These are phyloP conservation scores for Harlomillsia oculata DNA, from an alignment of 1,140 invertebrate genomes.

Conservation along the genomic window DNA sequence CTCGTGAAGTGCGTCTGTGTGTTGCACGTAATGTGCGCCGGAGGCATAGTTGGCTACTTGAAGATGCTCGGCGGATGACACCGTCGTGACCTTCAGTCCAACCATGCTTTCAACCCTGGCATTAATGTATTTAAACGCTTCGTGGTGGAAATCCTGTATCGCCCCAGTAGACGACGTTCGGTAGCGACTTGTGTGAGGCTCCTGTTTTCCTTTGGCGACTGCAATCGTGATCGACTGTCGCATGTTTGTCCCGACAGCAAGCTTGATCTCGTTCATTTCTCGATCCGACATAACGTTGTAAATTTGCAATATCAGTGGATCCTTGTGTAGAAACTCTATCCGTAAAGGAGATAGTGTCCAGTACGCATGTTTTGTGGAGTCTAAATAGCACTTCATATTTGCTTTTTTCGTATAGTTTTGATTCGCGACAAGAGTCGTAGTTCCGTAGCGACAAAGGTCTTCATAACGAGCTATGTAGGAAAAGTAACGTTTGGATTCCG, in stretches of 20 bases:
- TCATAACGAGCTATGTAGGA: too few species aligned
- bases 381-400: constrained; percentile 11
- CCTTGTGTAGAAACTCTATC: constrained; percentile 13
- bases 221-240: not conserved
- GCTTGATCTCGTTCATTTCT: not conserved
- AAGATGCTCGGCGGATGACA: constrained; percentile 2
- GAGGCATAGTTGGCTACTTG: constrained; percentile 19
- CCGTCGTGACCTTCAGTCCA: not conserved
- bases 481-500: too few species aligned
- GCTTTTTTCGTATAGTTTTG: too few species aligned
- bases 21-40: constrained; percentile 7
- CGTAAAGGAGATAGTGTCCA: constrained; percentile 13
- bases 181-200: not conserved
- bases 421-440: too few species aligned
- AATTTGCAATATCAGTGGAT: constrained; percentile 18
- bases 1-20: not conserved
- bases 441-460: too few species aligned
- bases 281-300: constrained; percentile 11
- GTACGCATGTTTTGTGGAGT: not conserved
- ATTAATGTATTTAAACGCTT: not conserved
- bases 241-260: not conserved
- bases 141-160: not conserved
- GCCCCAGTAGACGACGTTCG: constrained; percentile 18
- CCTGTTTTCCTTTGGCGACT: not conserved
- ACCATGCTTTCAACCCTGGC: constrained; percentile 3